Conservation (phyloP, 2,888 invertebrate genomes). For the Latheticus oryzae region DNA sequence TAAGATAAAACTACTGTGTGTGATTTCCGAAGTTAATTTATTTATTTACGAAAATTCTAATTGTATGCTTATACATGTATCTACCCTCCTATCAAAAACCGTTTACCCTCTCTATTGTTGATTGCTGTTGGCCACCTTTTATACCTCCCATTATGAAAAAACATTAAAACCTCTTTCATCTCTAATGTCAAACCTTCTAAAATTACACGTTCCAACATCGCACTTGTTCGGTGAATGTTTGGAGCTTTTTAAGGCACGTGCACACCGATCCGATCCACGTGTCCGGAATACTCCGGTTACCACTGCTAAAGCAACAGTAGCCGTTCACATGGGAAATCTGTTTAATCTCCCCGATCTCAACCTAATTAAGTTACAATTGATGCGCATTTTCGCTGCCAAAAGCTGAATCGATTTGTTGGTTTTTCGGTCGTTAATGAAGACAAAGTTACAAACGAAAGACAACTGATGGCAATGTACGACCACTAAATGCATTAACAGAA, state of each 20-base stretch:
- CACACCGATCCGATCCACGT: constrained; percentile 45
- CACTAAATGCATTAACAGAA: constrained; percentile 25
- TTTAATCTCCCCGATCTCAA: constrained; percentile 42
- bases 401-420: constrained; percentile 15
- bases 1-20: too few relatives aligned
- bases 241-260: constrained; percentile 54
- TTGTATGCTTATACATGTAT: too few relatives aligned
- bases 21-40: too few relatives aligned
- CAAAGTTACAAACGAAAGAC: constrained; percentile 15
- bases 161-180: constrained; percentile 24
- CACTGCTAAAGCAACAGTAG: constrained; percentile 41
- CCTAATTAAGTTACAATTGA: constrained; percentile 44
- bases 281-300: constrained; percentile 51
- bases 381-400: constrained; percentile 37
- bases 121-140: constrained; percentile 19
- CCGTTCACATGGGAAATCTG: constrained; percentile 50
- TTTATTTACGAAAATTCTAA: too few relatives aligned
- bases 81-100: too few relatives aligned
- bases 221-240: constrained; percentile 44
- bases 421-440: constrained; percentile 30
- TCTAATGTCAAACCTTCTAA: constrained; percentile 31
- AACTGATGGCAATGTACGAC: constrained; percentile 23
- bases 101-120: constrained; percentile 12
- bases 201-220: constrained; percentile 31
- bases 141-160: constrained; percentile 22